A percentile compares a stretch with the other conserved stretches of the same genome.
phyloP scores from a whole-genome alignment of 2,888 invertebrate species.

The Ichneumoninae sp. region DNA sequence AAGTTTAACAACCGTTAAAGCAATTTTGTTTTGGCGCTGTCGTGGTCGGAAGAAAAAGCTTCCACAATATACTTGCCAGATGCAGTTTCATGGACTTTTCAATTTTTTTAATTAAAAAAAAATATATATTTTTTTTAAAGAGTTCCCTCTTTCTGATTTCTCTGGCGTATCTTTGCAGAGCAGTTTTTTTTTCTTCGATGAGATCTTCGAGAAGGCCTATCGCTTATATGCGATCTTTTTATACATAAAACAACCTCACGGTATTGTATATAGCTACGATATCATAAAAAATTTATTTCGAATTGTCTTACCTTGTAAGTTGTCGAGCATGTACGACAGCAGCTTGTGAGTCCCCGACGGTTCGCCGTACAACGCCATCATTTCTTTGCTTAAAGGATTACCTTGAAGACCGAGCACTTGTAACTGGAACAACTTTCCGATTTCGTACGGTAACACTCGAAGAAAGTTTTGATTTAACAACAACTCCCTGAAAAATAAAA shows the following conservation, averaged over 20 bases:
- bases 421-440: constrained; percentile 98
- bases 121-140: not conserved
- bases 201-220: not conserved
- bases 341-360: constrained; percentile 97
- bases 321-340: constrained; percentile 97
- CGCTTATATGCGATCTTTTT: not conserved
- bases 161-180: no score
- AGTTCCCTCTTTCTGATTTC: not conserved
- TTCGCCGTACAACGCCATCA: constrained; percentile 96
- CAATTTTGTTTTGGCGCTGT: not conserved
- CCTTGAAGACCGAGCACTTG: constrained; percentile 96
- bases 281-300: no score
- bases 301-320: constrained; percentile 92
- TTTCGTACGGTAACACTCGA: constrained; percentile 96
- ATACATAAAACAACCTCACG: no score
- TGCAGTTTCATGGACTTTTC: not conserved
- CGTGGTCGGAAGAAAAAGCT: not conserved
- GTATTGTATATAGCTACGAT: no score
- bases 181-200: not conserved
- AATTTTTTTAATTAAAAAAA: not conserved
- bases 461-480: constrained; percentile 97
- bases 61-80: not conserved
- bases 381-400: constrained; percentile 97
- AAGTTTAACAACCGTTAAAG: not conserved
- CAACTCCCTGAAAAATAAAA: constrained; percentile 91